Evolutionary conservation across 2,797 vertebrate species (phyloP).

Genomic region (Acipenser oxyrinchus): DNA sequence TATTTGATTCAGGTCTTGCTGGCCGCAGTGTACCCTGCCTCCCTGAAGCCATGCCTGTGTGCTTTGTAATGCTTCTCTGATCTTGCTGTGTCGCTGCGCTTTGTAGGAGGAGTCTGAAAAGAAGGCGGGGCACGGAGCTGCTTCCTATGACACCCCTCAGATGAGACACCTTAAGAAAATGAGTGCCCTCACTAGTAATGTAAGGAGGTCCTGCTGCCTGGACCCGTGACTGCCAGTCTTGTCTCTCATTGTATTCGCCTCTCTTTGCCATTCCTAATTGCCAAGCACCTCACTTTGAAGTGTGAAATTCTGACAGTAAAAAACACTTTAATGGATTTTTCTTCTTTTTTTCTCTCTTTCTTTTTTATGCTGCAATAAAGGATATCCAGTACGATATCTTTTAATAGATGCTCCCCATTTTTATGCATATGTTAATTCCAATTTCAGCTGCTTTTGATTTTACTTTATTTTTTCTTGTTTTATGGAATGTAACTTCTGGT

Average conservation of each 20-base stretch:
- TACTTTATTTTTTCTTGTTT: no score
- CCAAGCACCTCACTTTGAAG: not conserved
- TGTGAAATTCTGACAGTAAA: no score
- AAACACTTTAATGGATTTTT: no score
- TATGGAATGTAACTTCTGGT: no score
- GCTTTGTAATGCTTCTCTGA: conserved; percentile 54
- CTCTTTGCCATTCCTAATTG: conserved; percentile 21
- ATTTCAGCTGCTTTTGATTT: no score
- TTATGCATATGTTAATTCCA: no score
- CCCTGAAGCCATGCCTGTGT: conserved; percentile 23
- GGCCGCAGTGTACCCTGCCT: conserved; percentile 25
- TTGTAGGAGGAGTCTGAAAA: conserved; percentile 75
- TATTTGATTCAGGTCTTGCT: conserved; percentile 7
- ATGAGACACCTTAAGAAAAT: conserved; percentile 96
- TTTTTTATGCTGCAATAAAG: no score
- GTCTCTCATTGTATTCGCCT: conserved; percentile 38
- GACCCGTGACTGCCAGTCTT: conserved; percentile 32
- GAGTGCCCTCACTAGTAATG: conserved; percentile 84
- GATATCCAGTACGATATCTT: no score
- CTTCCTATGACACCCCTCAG: conserved; percentile 81
- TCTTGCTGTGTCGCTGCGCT: conserved; percentile 65
- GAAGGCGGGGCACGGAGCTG: conserved; percentile 73
- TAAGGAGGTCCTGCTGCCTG: conserved; percentile 62
- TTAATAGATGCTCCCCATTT: no score
- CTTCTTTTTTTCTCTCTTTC: no score